Percentiles rank a stretch among this genome's conserved stretches.
Conservation (phyloP, 2,113 vertebrate species). For the Apus apus region DNA sequence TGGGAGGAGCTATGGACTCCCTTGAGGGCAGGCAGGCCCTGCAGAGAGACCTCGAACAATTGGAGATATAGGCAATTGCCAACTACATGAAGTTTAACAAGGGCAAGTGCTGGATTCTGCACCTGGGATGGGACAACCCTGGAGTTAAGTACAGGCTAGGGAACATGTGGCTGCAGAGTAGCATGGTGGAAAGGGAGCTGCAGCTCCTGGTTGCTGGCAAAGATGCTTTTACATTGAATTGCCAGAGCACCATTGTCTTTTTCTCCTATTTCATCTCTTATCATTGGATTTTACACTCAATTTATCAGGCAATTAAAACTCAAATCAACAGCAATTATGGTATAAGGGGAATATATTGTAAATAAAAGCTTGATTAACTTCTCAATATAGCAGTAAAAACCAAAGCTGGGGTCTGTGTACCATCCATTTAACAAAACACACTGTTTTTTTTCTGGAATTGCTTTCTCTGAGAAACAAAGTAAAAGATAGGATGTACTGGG, state of each 20-base stretch:
- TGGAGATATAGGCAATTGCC: too few relatives aligned
- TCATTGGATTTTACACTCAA: background rate
- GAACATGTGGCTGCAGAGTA: too few relatives aligned
- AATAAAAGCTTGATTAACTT: constrained; percentile 32
- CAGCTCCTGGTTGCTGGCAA: background rate
- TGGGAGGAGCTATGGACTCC: too few relatives aligned
- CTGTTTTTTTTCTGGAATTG: background rate
- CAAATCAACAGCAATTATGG: background rate
- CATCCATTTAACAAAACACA: background rate
- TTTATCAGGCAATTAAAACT: constrained; percentile 41
- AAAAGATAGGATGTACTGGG: background rate
- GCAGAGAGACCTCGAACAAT: too few relatives aligned
- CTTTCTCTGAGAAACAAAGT: background rate
- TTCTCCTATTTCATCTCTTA: background rate
- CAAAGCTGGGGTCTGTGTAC: background rate
- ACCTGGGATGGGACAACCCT: too few relatives aligned
- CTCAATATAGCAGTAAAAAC: background rate
- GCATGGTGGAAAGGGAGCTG: too few relatives aligned
- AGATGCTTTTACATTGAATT: background rate
- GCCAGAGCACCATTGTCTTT: background rate
- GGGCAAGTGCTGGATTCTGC: too few relatives aligned
- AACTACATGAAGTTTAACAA: too few relatives aligned
- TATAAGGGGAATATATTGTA: background rate
- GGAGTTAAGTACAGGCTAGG: too few relatives aligned
- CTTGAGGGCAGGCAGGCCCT: too few relatives aligned